phyloP scores from a whole-genome alignment of 2,888 invertebrate species.

The Incurvaria masculella region DNA sequence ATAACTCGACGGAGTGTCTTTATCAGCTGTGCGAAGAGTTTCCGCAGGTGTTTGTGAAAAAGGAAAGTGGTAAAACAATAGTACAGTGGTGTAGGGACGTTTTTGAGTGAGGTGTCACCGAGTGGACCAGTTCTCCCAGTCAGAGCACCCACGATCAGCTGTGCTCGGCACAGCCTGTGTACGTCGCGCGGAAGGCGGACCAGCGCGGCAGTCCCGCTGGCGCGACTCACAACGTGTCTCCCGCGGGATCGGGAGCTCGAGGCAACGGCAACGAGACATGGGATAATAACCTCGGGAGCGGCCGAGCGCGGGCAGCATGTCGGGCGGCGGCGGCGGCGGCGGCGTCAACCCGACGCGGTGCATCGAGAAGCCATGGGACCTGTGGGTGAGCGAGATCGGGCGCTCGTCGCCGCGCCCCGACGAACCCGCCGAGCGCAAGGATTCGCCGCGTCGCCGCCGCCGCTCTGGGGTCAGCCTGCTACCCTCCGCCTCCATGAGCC shows the following conservation, averaged over 20 bases:
- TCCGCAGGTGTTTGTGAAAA: not conserved
- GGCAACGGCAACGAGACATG: slow-evolving; percentile 36
- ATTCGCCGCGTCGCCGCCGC: slow-evolving; percentile 29
- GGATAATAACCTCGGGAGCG: slow-evolving; percentile 52
- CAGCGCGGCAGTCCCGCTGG: not conserved
- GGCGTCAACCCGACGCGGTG: slow-evolving; percentile 45
- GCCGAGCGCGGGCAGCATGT: slow-evolving; percentile 39
- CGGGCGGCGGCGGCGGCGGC: slow-evolving; percentile 44
- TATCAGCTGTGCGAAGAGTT: not conserved
- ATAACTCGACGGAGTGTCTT: not conserved
- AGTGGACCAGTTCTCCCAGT: not conserved
- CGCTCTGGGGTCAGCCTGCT: slow-evolving; percentile 54
- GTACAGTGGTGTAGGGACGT: not conserved
- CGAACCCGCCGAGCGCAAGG: slow-evolving; percentile 30
- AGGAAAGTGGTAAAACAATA: not conserved
- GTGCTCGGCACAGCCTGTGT: not conserved
- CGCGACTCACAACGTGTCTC: slow-evolving; percentile 2
- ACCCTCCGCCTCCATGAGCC: slow-evolving; percentile 62
- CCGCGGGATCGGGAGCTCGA: slow-evolving; percentile 29
- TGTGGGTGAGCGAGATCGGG: slow-evolving; percentile 50
- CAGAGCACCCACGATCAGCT: not conserved
- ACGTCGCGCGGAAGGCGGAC: not conserved
- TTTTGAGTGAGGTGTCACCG: not conserved
- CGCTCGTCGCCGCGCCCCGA: slow-evolving; percentile 45
- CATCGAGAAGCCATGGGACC: slow-evolving; percentile 52